These are phyloP conservation scores for Vimba vimba DNA, from an alignment of 2,113 vertebrate species.

Conservation along the genomic window DNA sequence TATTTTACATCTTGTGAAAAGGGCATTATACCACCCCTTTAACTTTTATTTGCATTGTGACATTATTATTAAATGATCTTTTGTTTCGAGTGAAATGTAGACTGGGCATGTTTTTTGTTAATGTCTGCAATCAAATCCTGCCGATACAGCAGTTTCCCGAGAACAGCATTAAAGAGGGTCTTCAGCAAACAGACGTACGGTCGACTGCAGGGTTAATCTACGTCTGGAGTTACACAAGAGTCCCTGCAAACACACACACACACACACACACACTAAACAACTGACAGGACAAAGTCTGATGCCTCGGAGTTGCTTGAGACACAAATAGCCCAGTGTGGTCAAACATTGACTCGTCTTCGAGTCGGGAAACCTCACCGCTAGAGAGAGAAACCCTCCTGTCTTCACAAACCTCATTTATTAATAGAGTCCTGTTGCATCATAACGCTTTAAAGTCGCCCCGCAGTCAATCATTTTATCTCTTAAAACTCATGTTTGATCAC, in stretches of 20 bases:
- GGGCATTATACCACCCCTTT: no score
- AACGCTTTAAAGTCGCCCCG: not conserved
- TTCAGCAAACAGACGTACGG: not conserved
- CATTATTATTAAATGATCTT: no score
- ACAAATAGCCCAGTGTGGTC: constrained; percentile 39
- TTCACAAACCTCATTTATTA: constrained; percentile 3
- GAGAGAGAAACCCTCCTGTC: constrained; percentile 24
- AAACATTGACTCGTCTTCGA: constrained; percentile 44
- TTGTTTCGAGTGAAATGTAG: no score
- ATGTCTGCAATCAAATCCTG: no score
- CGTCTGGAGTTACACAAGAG: not conserved
- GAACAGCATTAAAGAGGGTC: not conserved
- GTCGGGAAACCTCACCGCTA: not conserved
- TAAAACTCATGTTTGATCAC: no score
- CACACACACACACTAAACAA: not conserved
- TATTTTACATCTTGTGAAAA: no score
- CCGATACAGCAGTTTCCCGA: not conserved
- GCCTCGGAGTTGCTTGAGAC: constrained; percentile 47
- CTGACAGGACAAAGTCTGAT: constrained; percentile 10
- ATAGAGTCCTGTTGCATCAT: constrained; percentile 22
- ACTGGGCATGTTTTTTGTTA: no score
- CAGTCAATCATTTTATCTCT: no score
- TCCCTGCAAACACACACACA: not conserved
- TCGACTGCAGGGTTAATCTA: constrained; percentile 13
- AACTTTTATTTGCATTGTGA: no score